Evolutionary conservation across 2,113 vertebrate genomes (phyloP).

Genomic region (Chunga burmeisteri): DNA sequence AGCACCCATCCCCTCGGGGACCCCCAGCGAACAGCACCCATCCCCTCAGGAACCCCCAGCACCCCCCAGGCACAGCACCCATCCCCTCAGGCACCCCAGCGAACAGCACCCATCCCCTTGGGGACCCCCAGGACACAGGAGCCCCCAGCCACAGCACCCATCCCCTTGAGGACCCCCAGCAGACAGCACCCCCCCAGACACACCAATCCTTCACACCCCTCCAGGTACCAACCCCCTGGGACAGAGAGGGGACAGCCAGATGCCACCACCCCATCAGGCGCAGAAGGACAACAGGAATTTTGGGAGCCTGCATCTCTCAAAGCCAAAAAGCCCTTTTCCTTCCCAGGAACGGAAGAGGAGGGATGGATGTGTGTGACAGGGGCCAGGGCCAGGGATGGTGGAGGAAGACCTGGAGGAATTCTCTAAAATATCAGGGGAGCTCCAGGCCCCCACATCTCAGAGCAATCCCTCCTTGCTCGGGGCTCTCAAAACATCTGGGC

Average conservation of each 20-base stretch:
- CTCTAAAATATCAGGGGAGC: not conserved
- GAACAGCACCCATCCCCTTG: rapidly evolving
- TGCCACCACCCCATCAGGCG: not conserved
- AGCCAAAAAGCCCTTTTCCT: not conserved
- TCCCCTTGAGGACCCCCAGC: no score
- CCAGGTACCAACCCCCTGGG: not conserved
- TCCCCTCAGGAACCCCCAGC: no score
- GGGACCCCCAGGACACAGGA: no score
- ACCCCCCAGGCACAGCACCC: not conserved
- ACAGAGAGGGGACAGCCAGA: not conserved
- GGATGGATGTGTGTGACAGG: no score
- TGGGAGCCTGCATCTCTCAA: not conserved
- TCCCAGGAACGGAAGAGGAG: not conserved
- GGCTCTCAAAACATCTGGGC: not conserved
- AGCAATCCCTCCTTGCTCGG: not conserved
- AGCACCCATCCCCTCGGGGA: not conserved
- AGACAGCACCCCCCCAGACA: not conserved
- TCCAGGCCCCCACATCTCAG: not conserved
- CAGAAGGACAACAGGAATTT: not conserved
- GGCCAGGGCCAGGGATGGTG: not conserved
- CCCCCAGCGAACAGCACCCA: not conserved
- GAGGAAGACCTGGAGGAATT: not conserved
- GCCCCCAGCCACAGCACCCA: not conserved
- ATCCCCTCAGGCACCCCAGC: no score
- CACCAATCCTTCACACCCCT: not conserved